These are phyloP conservation scores for Hetaerina americana DNA, from an alignment of 1,140 invertebrate genomes.

Conservation along the genomic window DNA sequence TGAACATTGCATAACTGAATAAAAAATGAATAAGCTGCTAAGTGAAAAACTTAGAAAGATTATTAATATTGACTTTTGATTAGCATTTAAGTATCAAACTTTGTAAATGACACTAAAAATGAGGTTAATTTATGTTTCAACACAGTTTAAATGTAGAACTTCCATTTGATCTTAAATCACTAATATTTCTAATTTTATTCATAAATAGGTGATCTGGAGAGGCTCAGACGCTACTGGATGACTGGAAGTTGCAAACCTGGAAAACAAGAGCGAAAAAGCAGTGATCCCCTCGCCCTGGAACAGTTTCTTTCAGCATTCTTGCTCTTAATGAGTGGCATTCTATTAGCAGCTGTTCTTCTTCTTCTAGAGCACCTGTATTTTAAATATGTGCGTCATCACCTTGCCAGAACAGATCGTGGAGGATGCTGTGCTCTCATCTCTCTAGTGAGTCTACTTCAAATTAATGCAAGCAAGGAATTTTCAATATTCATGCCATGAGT, in stretches of 20 bases:
- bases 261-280: conserved; percentile 77
- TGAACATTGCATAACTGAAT: too few species aligned
- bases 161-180: too few species aligned
- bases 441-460: conserved; percentile 40
- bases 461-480: conserved; percentile 28
- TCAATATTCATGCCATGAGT: conserved; percentile 22
- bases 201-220: conserved; percentile 69
- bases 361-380: conserved; percentile 90
- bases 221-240: conserved; percentile 91
- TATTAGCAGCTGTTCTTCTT: conserved; percentile 71
- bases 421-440: conserved; percentile 85
- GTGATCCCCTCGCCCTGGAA: conserved; percentile 84
- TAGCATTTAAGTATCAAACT: too few species aligned
- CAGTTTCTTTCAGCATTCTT: conserved; percentile 97
- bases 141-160: too few species aligned
- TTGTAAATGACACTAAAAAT: too few species aligned
- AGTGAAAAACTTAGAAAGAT: too few species aligned
- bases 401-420: conserved; percentile 76
- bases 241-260: conserved; percentile 91
- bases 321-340: conserved; percentile 82
- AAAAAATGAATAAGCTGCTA: too few species aligned
- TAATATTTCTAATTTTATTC: not conserved
- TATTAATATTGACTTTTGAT: too few species aligned
- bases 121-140: too few species aligned
- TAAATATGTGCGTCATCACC: conserved; percentile 72